Conservation (phyloP, 35 echinoderm and acorn worm genomes). For the Holothuria glaberrima region DNA sequence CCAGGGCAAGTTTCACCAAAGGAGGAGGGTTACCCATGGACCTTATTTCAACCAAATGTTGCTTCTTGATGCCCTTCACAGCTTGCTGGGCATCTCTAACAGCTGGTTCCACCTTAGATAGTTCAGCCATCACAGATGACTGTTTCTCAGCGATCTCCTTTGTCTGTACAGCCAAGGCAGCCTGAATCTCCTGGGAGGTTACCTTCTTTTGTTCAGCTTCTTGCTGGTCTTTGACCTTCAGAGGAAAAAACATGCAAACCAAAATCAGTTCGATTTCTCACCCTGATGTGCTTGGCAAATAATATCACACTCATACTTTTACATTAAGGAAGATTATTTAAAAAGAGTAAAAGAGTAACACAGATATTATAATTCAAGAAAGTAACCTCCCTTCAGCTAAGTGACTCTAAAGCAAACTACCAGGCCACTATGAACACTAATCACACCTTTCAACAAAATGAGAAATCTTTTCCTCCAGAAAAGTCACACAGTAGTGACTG, state of each 20-base stretch:
- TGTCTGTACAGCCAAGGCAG: constrained; percentile 79
- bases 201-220: constrained; percentile 99
- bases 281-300: neutral
- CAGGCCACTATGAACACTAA: too few relatives aligned
- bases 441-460: too few relatives aligned
- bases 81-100: constrained; percentile 94
- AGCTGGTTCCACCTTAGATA: constrained; percentile 95
- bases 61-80: constrained; percentile 96
- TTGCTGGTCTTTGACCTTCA: constrained; percentile 98
- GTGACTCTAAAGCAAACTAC: too few relatives aligned
- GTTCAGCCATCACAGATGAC: constrained; percentile 77
- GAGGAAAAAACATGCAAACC: constrained; percentile 2
- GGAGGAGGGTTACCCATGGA: constrained; percentile 93
- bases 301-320: too few relatives aligned
- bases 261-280: neutral
- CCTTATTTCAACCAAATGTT: constrained; percentile 93
- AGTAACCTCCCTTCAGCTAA: too few relatives aligned
- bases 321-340: too few relatives aligned
- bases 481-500: too few relatives aligned
- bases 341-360: neutral
- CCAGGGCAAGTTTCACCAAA: constrained; percentile 82
- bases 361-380: neutral
- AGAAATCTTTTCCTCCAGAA: too few relatives aligned
- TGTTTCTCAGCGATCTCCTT: constrained; percentile 87
- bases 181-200: constrained; percentile 95